Evolutionary conservation across 2,797 vertebrate genomes (phyloP).

Genomic region (Arvicola amphibius): DNA sequence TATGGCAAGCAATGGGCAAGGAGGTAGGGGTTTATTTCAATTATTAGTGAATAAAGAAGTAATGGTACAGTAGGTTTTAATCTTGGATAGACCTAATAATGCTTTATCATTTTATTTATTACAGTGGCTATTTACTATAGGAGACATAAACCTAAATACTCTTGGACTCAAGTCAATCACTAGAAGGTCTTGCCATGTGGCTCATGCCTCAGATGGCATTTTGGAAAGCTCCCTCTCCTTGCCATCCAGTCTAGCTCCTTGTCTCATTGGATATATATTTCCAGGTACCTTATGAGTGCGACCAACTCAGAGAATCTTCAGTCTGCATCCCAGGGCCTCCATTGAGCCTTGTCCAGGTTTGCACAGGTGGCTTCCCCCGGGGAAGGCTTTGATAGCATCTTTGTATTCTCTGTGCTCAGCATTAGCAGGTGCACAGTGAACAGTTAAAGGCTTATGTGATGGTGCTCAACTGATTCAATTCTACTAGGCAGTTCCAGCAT

Average conservation of each 20-base stretch:
- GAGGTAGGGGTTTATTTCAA: neutral
- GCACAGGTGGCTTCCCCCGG: neutral
- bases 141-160: conserved; percentile 3
- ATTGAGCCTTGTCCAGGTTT: neutral
- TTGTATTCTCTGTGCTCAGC: neutral
- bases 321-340: neutral
- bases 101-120: neutral
- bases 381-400: neutral
- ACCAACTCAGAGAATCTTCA: neutral
- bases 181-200: neutral
- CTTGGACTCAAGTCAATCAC: neutral
- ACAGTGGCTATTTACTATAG: neutral
- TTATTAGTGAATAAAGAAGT: neutral
- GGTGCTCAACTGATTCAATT: neutral
- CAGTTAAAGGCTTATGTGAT: neutral
- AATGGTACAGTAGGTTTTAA: neutral
- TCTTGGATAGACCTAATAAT: neutral
- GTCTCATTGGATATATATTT: neutral
- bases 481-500: neutral
- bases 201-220: neutral
- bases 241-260: neutral
- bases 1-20: neutral
- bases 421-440: neutral
- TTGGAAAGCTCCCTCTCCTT: neutral
- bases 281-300: accelerated